Conservation (phyloP, 1,140 invertebrate species). For the Pseudoatta argentina region DNA sequence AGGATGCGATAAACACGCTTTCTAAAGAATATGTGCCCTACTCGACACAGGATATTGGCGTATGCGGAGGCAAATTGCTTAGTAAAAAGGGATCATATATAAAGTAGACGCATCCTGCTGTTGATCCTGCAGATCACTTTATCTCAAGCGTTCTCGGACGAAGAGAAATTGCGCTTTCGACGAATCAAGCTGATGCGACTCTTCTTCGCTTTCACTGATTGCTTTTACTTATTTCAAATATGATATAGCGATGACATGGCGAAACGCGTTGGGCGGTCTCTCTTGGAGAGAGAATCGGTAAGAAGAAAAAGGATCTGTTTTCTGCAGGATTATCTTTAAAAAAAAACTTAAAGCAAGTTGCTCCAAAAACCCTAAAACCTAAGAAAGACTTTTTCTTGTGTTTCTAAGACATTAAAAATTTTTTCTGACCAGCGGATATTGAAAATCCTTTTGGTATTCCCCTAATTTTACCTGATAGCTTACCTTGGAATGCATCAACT, state of each 20-base stretch:
- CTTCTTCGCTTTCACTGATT: conserved; percentile 45
- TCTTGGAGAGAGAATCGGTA: background rate
- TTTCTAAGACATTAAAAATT: too few species aligned
- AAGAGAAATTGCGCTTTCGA: conserved; percentile 41
- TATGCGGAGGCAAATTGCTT: conserved; percentile 24
- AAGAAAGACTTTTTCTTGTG: conserved; percentile 48
- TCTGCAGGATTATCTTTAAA: conserved; percentile 23
- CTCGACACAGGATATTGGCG: conserved; percentile 39
- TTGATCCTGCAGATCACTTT: background rate
- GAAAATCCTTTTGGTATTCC: conserved; percentile 65
- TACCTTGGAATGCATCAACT: conserved; percentile 69
- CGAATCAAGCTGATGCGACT: background rate
- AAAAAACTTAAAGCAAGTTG: too few species aligned
- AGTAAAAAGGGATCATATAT: conserved; percentile 21
- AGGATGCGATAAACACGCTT: conserved; percentile 50
- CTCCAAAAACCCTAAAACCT: background rate
- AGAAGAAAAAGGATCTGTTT: conserved; percentile 32
- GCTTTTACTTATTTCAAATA: conserved; percentile 35
- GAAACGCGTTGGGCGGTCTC: background rate
- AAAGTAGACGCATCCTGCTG: conserved; percentile 32
- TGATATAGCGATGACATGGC: conserved; percentile 4
- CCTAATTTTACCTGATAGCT: conserved; percentile 49
- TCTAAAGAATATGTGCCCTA: conserved; percentile 47
- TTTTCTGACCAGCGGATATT: background rate
- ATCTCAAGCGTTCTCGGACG: background rate